phyloP scores from a whole-genome alignment of 1,140 invertebrate genomes.

The Aphelinus atriplicis region DNA sequence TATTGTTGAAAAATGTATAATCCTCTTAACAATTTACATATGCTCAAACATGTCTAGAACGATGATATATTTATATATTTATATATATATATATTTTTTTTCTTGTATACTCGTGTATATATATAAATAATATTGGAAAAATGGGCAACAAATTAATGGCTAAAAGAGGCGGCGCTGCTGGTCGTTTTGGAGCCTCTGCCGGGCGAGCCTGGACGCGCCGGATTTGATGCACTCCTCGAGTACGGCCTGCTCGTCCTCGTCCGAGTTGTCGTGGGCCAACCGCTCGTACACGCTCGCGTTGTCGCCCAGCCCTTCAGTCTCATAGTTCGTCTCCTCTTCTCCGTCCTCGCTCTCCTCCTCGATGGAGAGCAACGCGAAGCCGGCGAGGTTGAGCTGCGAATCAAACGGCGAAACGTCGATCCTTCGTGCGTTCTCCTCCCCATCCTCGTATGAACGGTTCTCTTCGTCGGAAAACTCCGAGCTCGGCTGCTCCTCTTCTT shows the following conservation, averaged over 20 bases:
- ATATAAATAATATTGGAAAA: constrained; percentile 9
- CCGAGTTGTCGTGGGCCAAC: constrained; percentile 53
- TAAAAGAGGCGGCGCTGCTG: constrained; percentile 6
- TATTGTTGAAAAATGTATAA: constrained; percentile 35
- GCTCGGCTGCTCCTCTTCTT: constrained; percentile 54
- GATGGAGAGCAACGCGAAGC: constrained; percentile 19
- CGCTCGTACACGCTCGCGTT: constrained; percentile 43
- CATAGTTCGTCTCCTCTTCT: constrained; percentile 27
- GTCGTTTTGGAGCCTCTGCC: neutral
- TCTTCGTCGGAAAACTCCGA: constrained; percentile 72
- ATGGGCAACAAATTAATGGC: constrained; percentile 25
- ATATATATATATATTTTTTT: no score
- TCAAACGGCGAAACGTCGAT: constrained; percentile 41
- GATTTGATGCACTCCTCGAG: constrained; percentile 55
- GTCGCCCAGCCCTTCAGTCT: constrained; percentile 26
- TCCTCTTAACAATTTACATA: constrained; percentile 21
- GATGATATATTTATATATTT: no score
- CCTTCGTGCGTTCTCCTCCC: constrained; percentile 75
- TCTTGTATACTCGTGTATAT: no score
- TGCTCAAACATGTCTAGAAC: neutral
- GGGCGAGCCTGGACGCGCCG: constrained; percentile 53
- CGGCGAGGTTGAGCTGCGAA: constrained; percentile 35
- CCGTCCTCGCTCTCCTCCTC: constrained; percentile 23
- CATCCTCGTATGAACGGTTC: constrained; percentile 77
- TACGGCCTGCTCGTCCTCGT: constrained; percentile 56